Percentiles rank a stretch among this genome's conserved stretches.
Evolutionary conservation across 2,113 vertebrate species (phyloP).

Genomic region (Pelecanus crispus): DNA sequence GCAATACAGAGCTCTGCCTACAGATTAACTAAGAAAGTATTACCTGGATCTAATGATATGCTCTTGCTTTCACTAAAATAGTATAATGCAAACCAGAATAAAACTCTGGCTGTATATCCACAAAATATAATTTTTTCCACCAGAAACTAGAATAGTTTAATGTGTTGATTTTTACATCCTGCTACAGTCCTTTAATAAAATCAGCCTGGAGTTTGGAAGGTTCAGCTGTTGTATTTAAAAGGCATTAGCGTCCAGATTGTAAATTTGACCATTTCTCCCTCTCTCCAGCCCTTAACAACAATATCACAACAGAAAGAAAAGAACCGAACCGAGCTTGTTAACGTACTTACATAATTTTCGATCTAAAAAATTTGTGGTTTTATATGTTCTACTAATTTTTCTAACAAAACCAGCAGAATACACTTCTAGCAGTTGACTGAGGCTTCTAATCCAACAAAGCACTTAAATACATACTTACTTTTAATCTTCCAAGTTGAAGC

Average conservation of each 20-base stretch:
- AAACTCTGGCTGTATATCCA: not conserved
- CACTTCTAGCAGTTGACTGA: not conserved
- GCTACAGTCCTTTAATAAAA: conserved; percentile 13
- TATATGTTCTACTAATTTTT: not conserved
- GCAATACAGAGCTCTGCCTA: not conserved
- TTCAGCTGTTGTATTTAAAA: not conserved
- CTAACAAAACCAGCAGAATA: not conserved
- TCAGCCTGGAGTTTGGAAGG: not conserved
- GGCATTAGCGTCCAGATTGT: not conserved
- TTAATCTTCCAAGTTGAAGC: not conserved
- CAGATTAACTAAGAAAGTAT: not conserved
- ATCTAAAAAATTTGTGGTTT: not conserved
- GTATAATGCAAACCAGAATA: conserved; percentile 36
- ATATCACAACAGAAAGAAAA: not conserved
- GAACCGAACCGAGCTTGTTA: not conserved
- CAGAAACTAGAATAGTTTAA: conserved; percentile 13
- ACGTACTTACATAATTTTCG: not conserved
- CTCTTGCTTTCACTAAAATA: conserved; percentile 4
- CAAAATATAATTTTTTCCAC: conserved; percentile 4
- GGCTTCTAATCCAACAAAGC: not conserved
- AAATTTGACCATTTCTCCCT: not conserved
- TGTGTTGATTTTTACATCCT: conserved; percentile 23
- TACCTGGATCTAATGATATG: conserved; percentile 27
- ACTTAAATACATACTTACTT: not conserved
- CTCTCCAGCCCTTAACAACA: not conserved